Percentiles rank a stretch among this genome's conserved stretches.
Conservation (phyloP, 2,888 invertebrate species). For the Drosophila kambysellisi region DNA sequence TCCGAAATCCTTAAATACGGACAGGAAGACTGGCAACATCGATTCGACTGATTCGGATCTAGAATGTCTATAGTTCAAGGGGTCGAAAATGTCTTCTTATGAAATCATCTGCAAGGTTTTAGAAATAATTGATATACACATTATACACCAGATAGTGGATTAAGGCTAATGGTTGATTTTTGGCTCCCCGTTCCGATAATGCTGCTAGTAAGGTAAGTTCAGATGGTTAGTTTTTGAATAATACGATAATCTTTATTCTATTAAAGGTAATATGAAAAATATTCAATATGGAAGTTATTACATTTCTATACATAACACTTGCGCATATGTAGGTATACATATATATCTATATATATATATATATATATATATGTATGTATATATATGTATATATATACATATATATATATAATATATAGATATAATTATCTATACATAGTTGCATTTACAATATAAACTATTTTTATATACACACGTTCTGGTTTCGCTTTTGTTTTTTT, state of each 20-base stretch:
- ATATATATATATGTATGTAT: too few species aligned
- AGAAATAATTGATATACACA: too few species aligned
- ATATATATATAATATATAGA: not conserved
- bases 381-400: too few species aligned
- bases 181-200: not conserved
- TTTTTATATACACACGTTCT: constrained; percentile 58
- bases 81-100: not conserved
- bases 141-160: not conserved
- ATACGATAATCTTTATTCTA: constrained; percentile 76
- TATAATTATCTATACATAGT: constrained; percentile 28
- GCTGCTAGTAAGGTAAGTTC: not conserved
- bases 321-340: constrained; percentile 30
- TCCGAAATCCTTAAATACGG: not conserved
- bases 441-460: constrained; percentile 60
- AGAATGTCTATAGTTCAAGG: not conserved
- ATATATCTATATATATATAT: constrained; percentile 18
- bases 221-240: constrained; percentile 55
- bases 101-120: too few species aligned
- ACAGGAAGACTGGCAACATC: not conserved
- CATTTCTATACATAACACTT: constrained; percentile 52
- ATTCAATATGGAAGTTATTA: constrained; percentile 66
- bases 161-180: not conserved
- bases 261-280: constrained; percentile 76
- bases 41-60: not conserved
- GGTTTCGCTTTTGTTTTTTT: constrained; percentile 2